phyloP scores from a whole-genome alignment of 2,113 vertebrate genomes.

The Protobothrops flavoviridis region DNA sequence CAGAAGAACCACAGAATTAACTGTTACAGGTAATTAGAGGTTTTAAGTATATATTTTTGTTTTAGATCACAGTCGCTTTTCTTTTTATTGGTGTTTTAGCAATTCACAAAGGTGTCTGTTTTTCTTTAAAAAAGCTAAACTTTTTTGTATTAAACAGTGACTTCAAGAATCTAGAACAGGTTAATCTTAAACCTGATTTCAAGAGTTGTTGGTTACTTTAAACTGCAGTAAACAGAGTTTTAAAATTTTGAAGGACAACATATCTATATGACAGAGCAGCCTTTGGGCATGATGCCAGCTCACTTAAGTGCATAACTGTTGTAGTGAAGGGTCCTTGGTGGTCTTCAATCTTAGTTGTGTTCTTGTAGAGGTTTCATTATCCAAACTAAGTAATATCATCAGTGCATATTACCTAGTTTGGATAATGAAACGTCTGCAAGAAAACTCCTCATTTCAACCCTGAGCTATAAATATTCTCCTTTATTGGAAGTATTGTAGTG shows the following conservation, averaged over 20 bases:
- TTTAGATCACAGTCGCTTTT: background rate
- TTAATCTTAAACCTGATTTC: background rate
- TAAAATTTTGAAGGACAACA: background rate
- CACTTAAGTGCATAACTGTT: background rate
- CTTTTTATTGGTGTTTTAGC: background rate
- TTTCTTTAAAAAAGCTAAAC: background rate
- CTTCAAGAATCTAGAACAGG: background rate
- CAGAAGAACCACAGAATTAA: constrained; percentile 91
- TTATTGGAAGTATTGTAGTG: background rate
- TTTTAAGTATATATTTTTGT: background rate
- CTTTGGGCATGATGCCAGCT: background rate
- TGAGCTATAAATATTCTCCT: background rate
- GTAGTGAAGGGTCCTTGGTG: no score
- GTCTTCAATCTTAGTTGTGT: background rate
- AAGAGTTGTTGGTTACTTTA: background rate
- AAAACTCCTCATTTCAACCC: background rate
- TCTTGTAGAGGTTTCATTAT: background rate
- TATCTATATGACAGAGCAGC: background rate
- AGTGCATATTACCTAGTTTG: background rate
- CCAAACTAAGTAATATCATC: background rate
- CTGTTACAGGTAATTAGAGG: constrained; percentile 89
- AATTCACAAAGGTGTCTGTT: background rate
- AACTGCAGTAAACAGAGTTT: background rate
- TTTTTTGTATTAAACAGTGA: background rate
- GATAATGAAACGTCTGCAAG: background rate